Evolutionary conservation across 2,797 vertebrate genomes (phyloP).

Genomic region (Corythornis leucogaster): DNA sequence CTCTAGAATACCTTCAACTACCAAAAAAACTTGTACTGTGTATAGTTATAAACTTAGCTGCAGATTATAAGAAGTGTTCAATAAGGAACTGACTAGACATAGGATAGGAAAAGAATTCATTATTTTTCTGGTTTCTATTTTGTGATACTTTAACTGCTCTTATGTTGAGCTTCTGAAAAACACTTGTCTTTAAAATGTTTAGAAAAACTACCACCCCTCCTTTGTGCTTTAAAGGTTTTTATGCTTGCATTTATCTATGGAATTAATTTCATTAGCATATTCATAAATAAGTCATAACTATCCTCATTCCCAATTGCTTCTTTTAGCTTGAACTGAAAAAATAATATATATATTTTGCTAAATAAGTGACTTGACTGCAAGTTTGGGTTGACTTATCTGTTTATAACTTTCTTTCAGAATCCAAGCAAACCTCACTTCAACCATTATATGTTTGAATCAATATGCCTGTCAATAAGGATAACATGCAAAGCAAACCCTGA

Average conservation of each 20-base stretch:
- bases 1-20: not conserved
- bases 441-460: conserved; percentile 98
- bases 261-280: not conserved
- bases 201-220: fast-evolving
- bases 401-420: conserved; percentile 83
- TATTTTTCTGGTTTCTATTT: not conserved
- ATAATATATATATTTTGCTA: not conserved
- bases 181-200: not conserved
- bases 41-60: not conserved
- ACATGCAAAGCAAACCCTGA: conserved; percentile 93
- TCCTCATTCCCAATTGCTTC: not conserved
- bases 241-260: not conserved
- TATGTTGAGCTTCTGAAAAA: not conserved
- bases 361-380: not conserved
- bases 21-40: not conserved
- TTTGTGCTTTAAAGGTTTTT: not conserved
- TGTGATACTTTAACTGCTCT: not conserved
- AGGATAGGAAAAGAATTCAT: not conserved
- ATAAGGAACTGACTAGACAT: not conserved
- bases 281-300: not conserved
- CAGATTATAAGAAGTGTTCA: not conserved
- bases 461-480: conserved; percentile 95
- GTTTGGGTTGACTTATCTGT: not conserved
- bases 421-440: conserved; percentile 99
- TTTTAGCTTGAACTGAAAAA: not conserved